Percentiles rank a stretch among this genome's conserved stretches.
Evolutionary conservation across 2,797 vertebrate genomes (phyloP).

Genomic region (Halcyon chelicuti): DNA sequence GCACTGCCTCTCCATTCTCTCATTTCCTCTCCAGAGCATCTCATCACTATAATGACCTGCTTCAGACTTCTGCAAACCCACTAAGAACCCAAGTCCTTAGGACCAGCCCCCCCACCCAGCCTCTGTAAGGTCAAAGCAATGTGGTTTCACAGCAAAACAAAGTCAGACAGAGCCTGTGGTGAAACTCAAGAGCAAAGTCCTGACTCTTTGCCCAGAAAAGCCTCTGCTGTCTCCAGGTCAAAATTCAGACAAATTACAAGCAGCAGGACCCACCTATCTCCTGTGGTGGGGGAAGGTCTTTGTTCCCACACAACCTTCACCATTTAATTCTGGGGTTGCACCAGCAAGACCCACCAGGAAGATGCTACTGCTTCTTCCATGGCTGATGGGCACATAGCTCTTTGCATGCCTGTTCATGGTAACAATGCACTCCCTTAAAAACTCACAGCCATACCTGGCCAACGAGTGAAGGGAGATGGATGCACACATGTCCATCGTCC

Average conservation of each 20-base stretch:
- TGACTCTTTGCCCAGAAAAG: background rate
- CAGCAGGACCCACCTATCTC: background rate
- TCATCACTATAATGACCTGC: fast-evolving
- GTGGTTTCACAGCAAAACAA: background rate
- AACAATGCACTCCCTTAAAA: background rate
- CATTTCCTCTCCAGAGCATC: background rate
- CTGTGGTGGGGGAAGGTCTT: fast-evolving
- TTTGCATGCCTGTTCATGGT: background rate
- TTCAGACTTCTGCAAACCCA: background rate
- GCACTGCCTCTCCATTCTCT: background rate
- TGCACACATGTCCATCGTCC: fast-evolving
- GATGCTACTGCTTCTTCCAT: background rate
- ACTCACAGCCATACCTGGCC: background rate
- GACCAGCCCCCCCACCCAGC: background rate
- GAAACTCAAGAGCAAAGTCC: background rate
- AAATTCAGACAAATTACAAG: background rate
- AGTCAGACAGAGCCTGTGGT: background rate
- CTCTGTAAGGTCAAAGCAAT: background rate
- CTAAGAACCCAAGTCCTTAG: background rate
- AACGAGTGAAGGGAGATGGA: fast-evolving
- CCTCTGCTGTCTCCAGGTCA: background rate
- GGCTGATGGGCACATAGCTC: background rate
- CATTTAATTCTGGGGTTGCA: background rate
- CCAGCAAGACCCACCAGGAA: background rate
- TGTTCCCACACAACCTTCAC: background rate